Percentiles rank a stretch among this genome's conserved stretches.
Conservation (phyloP, 1,140 invertebrate genomes). For the Leptinotarsa texana region DNA sequence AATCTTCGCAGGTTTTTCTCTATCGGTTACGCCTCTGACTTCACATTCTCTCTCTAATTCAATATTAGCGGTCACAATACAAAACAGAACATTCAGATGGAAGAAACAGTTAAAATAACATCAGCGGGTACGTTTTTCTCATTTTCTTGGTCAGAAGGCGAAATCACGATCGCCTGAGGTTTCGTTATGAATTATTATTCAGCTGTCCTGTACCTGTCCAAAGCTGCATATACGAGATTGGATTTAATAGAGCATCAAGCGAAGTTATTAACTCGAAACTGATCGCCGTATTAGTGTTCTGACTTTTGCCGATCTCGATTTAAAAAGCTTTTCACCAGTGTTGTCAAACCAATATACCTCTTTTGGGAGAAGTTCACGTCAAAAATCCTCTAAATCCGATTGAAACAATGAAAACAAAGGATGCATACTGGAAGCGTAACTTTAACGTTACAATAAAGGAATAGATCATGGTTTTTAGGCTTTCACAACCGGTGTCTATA, state of each 20-base stretch:
- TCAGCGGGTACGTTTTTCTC: not conserved
- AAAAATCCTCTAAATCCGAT: no score
- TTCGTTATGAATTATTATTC: not conserved
- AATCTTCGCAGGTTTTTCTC: no score
- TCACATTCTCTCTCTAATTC: not conserved
- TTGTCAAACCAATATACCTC: no score
- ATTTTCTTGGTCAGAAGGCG: not conserved
- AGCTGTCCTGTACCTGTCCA: not conserved
- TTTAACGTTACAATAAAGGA: no score
- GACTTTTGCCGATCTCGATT: not conserved
- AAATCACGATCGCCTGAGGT: not conserved
- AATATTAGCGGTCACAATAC: not conserved
- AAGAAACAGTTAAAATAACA: not conserved
- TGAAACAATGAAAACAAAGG: no score
- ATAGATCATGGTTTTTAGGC: no score
- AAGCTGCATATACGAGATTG: not conserved
- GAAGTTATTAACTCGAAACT: not conserved
- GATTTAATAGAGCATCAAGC: constrained; percentile 3
- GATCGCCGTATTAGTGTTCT: not conserved
- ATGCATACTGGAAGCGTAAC: no score
- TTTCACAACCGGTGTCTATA: no score
- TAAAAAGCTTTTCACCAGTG: not conserved
- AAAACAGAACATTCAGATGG: not conserved
- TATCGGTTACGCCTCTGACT: not conserved
- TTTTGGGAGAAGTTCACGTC: no score